Conservation (phyloP, 1,140 invertebrate species). For the Conopomorpha cramerella region DNA sequence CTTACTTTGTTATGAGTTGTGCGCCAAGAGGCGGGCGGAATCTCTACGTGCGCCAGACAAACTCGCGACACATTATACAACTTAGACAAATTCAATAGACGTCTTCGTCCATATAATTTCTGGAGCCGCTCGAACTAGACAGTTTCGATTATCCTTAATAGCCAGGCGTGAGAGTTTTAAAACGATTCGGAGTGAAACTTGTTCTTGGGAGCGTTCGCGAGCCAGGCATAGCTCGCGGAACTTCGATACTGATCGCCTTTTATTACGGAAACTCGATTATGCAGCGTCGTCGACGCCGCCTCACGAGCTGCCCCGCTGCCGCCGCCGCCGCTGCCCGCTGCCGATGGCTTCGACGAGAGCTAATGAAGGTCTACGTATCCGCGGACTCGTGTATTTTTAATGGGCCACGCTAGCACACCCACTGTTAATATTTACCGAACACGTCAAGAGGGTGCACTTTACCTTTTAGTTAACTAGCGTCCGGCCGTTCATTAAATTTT, state of each 20-base stretch:
- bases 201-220: constrained; percentile 37
- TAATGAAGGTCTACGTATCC: too few relatives aligned
- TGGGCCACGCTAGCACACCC: constrained; percentile 52
- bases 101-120: constrained; percentile 35
- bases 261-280: constrained; percentile 41
- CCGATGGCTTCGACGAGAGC: background rate
- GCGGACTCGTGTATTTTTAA: constrained; percentile 56
- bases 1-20: too few relatives aligned
- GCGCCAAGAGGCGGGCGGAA: too few relatives aligned
- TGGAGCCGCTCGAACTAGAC: constrained; percentile 40
- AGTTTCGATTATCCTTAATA: constrained; percentile 57
- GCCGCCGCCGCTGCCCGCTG: background rate
- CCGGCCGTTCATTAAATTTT: constrained; percentile 61
- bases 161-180: constrained; percentile 51
- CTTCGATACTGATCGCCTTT: constrained; percentile 47
- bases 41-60: too few relatives aligned
- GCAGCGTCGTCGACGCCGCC: constrained; percentile 16
- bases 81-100: constrained; percentile 45
- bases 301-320: background rate
- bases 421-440: constrained; percentile 60
- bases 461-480: constrained; percentile 61
- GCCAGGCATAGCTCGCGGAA: constrained; percentile 30
- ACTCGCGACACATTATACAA: constrained; percentile 11
- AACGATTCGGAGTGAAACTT: constrained; percentile 49
- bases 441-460: constrained; percentile 61